Evolutionary conservation across 1,140 invertebrate species (phyloP), one percentile per base, ranked within the genome.

Genomic region (Teleogryllus occipitalis): DNA sequence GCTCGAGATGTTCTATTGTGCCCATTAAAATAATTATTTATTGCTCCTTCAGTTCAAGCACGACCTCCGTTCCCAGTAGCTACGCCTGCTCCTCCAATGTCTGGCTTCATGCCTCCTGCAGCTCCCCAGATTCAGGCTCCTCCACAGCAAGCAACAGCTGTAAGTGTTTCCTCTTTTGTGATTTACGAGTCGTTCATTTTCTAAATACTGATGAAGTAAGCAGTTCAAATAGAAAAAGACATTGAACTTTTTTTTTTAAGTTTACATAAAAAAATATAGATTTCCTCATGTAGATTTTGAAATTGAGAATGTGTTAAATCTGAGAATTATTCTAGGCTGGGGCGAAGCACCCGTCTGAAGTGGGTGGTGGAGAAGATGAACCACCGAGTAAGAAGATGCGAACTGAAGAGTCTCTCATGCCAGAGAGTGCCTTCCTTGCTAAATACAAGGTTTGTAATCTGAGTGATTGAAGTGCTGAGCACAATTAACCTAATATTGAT

Each of bases 401-500:
- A 79, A 96, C 95, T 0, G 98, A 99, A 87, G 97, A 99, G 83
- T 92, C 93, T 47, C 88, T 99, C 0, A 92, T 98, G 81, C 93
- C 97, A 0, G 98, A 99, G 87, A 88, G 90, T 81, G 89, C 92
- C 27, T 98, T 96, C 88, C 85, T 97, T 22, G 87, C 91, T 18
- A 90, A 91, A 81, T 90, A 94, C 82, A 82, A 81, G 82, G 81
- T 82, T 80, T 8, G 47, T n/a, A 21, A 75, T 39, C 27, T 2
- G 27, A 39, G 27, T 39, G 5, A 39, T 39, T 39, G 5, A 39
- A 39, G 27, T 39, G 5, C 27, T 39, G 27, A 39, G 5, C 1
- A 5, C 27, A 39, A 39, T 39, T 39, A 39, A 39, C 27, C 27
- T 39, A 39, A 39, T 39, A 39, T 39, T 39, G 5, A 5, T 39